Evolutionary conservation across 1,140 invertebrate species (phyloP).

Genomic region (Drosophila cardini): DNA sequence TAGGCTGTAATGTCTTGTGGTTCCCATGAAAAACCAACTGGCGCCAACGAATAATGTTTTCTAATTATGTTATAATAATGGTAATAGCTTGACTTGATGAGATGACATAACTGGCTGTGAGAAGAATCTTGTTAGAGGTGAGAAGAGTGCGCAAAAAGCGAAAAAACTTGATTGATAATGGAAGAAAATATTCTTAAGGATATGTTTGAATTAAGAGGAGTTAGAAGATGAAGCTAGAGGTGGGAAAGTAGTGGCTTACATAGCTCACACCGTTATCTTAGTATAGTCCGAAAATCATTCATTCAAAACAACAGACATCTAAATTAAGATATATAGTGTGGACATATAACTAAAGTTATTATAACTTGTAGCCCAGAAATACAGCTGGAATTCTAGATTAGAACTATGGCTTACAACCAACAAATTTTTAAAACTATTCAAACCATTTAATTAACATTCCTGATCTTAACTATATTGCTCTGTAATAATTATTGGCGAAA

Average conservation of each 20-base stretch:
- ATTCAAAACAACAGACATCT: no score
- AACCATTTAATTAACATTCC: not conserved
- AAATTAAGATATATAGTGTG: no score
- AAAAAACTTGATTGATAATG: no score
- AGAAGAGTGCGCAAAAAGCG: not conserved
- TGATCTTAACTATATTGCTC: not conserved
- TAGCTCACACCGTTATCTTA: no score
- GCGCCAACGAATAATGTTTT: constrained; percentile 59
- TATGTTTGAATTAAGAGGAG: not conserved
- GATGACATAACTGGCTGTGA: constrained; percentile 43
- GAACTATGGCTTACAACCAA: no score
- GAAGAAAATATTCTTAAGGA: not conserved
- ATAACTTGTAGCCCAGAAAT: no score
- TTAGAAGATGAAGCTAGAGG: no score
- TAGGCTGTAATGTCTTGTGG: not conserved
- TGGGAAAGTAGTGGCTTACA: no score
- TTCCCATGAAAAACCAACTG: constrained; percentile 58
- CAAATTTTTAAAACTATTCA: no score
- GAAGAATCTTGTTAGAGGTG: constrained; percentile 7
- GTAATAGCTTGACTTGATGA: constrained; percentile 21
- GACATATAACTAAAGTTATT: no score
- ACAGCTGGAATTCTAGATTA: no score
- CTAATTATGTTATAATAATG: constrained; percentile 31
- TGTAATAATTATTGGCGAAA: constrained; percentile 14
- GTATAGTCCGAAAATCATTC: no score